Evolutionary conservation across 2,113 vertebrate genomes (phyloP), one percentile per base, ranked within the genome.

Genomic region (Pleuronectes platessa): DNA sequence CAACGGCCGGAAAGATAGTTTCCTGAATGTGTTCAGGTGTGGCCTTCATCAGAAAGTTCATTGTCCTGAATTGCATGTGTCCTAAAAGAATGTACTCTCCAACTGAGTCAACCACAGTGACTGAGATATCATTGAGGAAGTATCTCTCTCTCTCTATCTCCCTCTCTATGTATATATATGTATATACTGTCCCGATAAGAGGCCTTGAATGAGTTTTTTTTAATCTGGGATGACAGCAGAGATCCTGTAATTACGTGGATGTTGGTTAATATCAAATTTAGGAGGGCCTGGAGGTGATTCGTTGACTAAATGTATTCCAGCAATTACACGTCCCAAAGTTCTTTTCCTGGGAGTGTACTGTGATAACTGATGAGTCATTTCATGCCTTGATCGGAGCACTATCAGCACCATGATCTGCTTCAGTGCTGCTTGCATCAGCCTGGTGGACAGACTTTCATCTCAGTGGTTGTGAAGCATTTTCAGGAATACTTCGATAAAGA

Each of bases 21-120:
- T 93, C 85, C 90, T 89, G 85, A 81, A 79, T 7, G 20, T 78
- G 72, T 27, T 78, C 87, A 93, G 91, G 89, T 93, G 88, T 91
- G 86, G 86, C 90, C 72, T 87, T 88, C 79, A 89, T 79, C 69
- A 53, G 5, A 79, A 79, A 81, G 62, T 73, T 85, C 61, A 87
- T 71, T 74, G 74, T 68, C 64, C 40, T 76, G 20, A 62, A 24
- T 49, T 81, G 45, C 71, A 67, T 45, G 56, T 66, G 21, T 74
- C 24, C 69, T 61, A 70, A 68, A 60, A 85, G 56, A 88, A 84
- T 72, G 67, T 40, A 2, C 18, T 14, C 37, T 70, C 54, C 59
- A 42, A 59, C 53, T 73, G 42, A 73, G 67, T 66, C 78, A 81
- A 72, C 61, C 47, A 21, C 49, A 55, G 73, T 45, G 24, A 59